phyloP scores from a whole-genome alignment of 2,797 vertebrate species.

The Leucoraja ocellata region DNA sequence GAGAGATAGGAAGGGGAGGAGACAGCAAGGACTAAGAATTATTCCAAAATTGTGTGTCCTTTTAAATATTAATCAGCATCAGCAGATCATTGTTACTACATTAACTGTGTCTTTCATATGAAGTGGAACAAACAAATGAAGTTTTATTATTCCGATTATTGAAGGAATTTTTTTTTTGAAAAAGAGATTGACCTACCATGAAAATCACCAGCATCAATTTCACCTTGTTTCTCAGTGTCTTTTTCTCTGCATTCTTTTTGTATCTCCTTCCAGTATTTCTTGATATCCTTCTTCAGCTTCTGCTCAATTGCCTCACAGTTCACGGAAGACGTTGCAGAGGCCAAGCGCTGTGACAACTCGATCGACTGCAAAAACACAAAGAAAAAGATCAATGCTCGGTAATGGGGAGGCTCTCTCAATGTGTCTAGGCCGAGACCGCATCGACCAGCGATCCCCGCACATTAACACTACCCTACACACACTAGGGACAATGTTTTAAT shows the following conservation, averaged over 20 bases:
- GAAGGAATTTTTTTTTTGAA: background rate
- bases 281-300: conserved; percentile 51
- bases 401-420: background rate
- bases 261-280: conserved; percentile 59
- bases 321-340: conserved; percentile 42
- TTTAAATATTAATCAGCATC: no score
- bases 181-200: conserved; percentile 47
- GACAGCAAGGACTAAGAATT: no score
- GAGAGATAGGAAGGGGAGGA: no score
- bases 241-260: conserved; percentile 55
- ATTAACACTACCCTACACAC: no score
- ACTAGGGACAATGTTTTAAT: no score
- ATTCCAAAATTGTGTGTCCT: no score
- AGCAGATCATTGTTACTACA: no score
- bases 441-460: no score
- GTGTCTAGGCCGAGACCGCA: no score
- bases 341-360: conserved; percentile 41
- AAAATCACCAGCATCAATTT: conserved; percentile 50
- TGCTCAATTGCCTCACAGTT: conserved; percentile 54
- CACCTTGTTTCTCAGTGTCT: conserved; percentile 50
- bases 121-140: background rate
- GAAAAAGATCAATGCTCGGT: background rate
- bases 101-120: background rate
- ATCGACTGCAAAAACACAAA: conserved; percentile 25
- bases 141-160: background rate